Evolutionary conservation across 2,888 invertebrate species (phyloP), one percentile per base, ranked within the genome.

Genomic region (Agriopis aurantiaria): DNA sequence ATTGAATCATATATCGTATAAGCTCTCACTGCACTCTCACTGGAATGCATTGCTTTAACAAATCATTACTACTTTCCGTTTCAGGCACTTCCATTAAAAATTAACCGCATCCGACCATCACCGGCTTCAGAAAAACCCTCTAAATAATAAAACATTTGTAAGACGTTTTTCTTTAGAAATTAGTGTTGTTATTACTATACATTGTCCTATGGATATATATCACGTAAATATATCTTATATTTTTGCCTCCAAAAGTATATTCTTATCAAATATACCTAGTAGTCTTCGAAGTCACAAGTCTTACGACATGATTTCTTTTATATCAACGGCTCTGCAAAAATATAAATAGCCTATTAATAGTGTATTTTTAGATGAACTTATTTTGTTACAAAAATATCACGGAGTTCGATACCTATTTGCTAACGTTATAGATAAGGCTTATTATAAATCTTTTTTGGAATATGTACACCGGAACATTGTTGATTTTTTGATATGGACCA

Each of bases 281-380:
- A 82, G 81, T 81, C 78, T 82, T 85, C 79, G 80, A 83, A 84
- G 84, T 83, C 86, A 87, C 86, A 82, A 84, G 85, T 89, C 84
- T 78, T 84, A 75, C 66, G 82, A 82, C 85, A 84, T 82, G 78
- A 81, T 85, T 88, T 82, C 79, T 80, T 83, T 84, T 79, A 80
- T 82, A 80, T 82, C 83, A 85, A 82, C 82, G 84, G 66, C 69
- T 76, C 84, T 80, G 80, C 77, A 65, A 82, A 80, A 83, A 77
- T 79, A 74, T 79, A 80, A 62, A 59, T 66, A 70, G 66, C 70
- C 70, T 63, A 63, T 58, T 52, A 49, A 86, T 91, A 90, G 87
- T 86, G 88, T 93, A 93, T 93, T 93, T 93, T 93, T 93, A 93
- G 93, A 93, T 84, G 85, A 93, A 85, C 90, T 90, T 92, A 93